A percentile compares a stretch with the other conserved stretches of the same genome.
phyloP scores from a whole-genome alignment of 2,113 vertebrate genomes.

The Otis tarda region DNA sequence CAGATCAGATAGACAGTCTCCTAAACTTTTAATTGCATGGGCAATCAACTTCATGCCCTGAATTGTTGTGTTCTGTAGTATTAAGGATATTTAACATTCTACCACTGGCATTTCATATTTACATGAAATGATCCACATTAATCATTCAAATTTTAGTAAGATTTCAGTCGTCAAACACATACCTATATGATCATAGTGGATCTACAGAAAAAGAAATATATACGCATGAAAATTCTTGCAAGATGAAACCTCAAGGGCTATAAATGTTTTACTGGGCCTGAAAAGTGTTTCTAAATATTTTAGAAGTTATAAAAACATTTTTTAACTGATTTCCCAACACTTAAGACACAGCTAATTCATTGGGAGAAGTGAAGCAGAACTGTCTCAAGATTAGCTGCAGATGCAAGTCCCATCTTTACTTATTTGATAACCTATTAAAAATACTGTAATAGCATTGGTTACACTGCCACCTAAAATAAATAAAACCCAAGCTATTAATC shows the following conservation, averaged over 20 bases:
- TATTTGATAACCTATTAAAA: background rate
- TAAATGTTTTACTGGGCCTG: background rate
- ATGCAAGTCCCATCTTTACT: background rate
- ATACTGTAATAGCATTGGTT: background rate
- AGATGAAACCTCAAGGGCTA: background rate
- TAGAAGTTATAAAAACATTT: conserved; percentile 4
- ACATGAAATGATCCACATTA: background rate
- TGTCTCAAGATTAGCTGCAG: background rate
- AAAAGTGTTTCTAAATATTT: conserved; percentile 18
- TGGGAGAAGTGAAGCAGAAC: background rate
- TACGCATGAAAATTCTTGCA: background rate
- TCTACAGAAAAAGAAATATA: background rate
- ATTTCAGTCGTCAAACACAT: background rate
- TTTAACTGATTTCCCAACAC: background rate
- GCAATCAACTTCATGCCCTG: background rate
- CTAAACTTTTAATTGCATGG: conserved; percentile 9
- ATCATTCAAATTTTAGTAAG: background rate
- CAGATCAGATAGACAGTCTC: background rate
- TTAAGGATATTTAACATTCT: background rate
- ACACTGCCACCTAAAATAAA: background rate
- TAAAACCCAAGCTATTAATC: background rate
- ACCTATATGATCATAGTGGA: rapidly evolving
- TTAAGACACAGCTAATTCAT: background rate
- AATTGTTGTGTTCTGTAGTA: background rate
- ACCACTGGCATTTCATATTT: background rate